Conservation (phyloP, 2,888 invertebrate genomes). For the Nowickia ferox region DNA sequence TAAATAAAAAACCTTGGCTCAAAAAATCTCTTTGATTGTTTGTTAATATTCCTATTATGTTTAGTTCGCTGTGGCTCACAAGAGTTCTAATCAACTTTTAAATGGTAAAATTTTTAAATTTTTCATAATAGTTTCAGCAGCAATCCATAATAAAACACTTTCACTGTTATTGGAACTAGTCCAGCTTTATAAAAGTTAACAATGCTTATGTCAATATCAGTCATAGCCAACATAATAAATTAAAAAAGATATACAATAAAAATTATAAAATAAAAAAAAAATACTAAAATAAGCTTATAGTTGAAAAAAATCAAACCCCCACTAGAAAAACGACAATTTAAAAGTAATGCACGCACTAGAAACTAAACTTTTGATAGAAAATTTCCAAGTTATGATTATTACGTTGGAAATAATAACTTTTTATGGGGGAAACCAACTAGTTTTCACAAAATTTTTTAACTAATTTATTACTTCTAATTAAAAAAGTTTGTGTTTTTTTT, state of each 20-base stretch:
- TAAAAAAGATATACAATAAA: not conserved
- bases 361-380: too few species aligned
- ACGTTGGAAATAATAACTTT: too few species aligned
- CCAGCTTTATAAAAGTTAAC: conserved; percentile 43
- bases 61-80: not conserved
- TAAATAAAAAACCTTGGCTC: too few species aligned
- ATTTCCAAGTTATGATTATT: too few species aligned
- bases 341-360: too few species aligned
- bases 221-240: conserved; percentile 18
- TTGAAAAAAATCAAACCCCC: not conserved
- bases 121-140: conserved; percentile 37
- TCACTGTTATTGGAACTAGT: conserved; percentile 60
- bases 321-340: too few species aligned
- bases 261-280: not conserved
- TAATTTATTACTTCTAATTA: too few species aligned
- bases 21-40: not conserved
- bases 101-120: not conserved
- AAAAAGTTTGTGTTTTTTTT: too few species aligned
- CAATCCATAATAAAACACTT: conserved; percentile 55
- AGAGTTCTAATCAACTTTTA: not conserved
- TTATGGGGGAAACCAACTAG: too few species aligned
- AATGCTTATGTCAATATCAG: conserved; percentile 36
- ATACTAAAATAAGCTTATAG: too few species aligned
- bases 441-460: too few species aligned
- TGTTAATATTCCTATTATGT: not conserved